Conservation (phyloP, 30 jellyfish, hydroid and myxozoan species). For the Euphysa ruthae region DNA sequence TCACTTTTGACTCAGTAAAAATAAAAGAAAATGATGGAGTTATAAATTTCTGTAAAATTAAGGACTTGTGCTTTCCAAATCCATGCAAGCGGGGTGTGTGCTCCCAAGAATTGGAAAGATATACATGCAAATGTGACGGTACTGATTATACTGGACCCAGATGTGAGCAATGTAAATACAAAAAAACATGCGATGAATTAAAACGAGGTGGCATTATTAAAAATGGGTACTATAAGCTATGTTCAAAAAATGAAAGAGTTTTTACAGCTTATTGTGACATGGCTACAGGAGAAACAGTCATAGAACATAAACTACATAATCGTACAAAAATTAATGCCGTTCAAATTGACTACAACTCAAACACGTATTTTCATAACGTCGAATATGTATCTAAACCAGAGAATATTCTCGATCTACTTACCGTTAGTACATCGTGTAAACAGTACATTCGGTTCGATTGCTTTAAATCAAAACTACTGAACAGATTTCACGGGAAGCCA, state of each 20-base stretch:
- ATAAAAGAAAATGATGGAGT: constrained; percentile 33
- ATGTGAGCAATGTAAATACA: constrained; percentile 44
- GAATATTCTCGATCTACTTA: constrained; percentile 46
- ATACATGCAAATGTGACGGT: constrained; percentile 50
- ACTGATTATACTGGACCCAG: constrained; percentile 36
- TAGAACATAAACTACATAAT: constrained; percentile 37
- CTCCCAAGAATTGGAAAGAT: constrained; percentile 45
- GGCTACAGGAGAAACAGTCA: constrained; percentile 67
- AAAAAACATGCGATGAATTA: constrained; percentile 55
- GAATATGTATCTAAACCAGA: constrained; percentile 28
- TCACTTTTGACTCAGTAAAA: constrained; percentile 23
- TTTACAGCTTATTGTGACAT: constrained; percentile 72
- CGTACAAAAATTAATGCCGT: constrained; percentile 51
- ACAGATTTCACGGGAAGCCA: constrained; percentile 45
- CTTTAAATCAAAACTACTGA: constrained; percentile 61
- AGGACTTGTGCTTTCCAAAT: constrained; percentile 74
- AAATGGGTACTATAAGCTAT: constrained; percentile 47
- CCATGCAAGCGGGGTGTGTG: constrained; percentile 80
- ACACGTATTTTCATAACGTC: constrained; percentile 29
- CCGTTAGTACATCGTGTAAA: constrained; percentile 59
- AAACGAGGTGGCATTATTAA: constrained; percentile 32
- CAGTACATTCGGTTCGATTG: constrained; percentile 84
- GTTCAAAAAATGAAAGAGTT: constrained; percentile 52
- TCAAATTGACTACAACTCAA: background rate
- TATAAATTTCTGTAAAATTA: constrained; percentile 40